phyloP scores from a whole-genome alignment of 2,888 invertebrate species.

The Sminthurinus aureus region DNA sequence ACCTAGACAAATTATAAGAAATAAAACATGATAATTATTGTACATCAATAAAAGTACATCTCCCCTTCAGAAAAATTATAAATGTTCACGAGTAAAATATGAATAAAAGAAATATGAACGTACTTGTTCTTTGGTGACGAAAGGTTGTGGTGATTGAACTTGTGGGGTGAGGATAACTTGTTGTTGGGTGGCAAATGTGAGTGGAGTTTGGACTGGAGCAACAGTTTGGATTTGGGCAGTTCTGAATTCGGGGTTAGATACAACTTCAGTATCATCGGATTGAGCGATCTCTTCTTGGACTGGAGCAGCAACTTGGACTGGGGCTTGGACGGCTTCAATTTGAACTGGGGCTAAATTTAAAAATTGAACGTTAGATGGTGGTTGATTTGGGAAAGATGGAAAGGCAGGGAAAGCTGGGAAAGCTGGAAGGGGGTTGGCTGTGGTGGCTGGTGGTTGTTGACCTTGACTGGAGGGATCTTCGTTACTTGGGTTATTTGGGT shows the following conservation, averaged over 20 bases:
- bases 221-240: not conserved
- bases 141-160: conserved; percentile 22
- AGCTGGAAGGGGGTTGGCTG: not conserved
- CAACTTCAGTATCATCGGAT: conserved; percentile 21
- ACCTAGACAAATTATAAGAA: conserved; percentile 47
- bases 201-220: conserved; percentile 23
- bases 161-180: not conserved
- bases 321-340: conserved; percentile 29
- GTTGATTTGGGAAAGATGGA: conserved; percentile 18
- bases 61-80: not conserved
- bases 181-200: not conserved
- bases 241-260: conserved; percentile 22
- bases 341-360: not conserved
- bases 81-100: not conserved
- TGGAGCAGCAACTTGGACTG: conserved; percentile 16
- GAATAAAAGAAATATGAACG: not conserved
- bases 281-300: not conserved
- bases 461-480: not conserved
- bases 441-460: not conserved
- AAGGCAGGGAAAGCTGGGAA: conserved; percentile 36
- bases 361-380: conserved; percentile 1
- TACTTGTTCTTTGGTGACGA: conserved; percentile 57
- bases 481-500: conserved; percentile 19
- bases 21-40: not conserved
- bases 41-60: not conserved